Conservation (phyloP, 2,797 vertebrate genomes). For the Rhinichthys osculus region DNA sequence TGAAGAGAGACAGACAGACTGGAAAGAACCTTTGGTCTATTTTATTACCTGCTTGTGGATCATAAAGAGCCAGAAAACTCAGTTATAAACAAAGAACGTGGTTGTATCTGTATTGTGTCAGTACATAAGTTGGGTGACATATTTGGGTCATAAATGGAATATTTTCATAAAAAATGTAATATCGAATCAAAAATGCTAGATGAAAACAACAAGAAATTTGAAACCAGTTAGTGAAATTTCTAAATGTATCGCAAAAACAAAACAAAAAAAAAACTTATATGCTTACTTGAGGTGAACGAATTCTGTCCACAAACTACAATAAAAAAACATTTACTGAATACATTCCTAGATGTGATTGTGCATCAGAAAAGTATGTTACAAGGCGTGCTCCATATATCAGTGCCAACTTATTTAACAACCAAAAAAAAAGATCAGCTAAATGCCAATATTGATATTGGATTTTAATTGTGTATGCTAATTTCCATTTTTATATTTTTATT, state of each 20-base stretch:
- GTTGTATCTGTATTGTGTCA: not conserved
- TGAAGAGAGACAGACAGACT: not conserved
- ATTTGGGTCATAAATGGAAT: not conserved
- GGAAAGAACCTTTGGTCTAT: conserved; percentile 7
- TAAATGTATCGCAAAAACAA: not conserved
- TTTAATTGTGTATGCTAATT: not conserved
- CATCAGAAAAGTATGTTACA: not conserved
- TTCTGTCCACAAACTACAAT: not conserved
- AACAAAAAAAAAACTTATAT: not conserved
- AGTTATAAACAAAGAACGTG: not conserved
- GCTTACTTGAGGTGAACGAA: not conserved
- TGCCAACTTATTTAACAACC: not conserved
- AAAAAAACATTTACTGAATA: not conserved
- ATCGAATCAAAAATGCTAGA: not conserved
- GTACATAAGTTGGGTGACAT: not conserved
- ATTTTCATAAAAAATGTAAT: not conserved
- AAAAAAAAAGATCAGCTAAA: not conserved
- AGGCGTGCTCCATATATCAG: not conserved
- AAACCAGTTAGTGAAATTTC: too few relatives aligned
- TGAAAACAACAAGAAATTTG: not conserved
- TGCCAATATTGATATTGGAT: not conserved
- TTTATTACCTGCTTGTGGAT: not conserved
- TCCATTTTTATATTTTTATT: not conserved
- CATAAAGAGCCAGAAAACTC: conserved; percentile 3
- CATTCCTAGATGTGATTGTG: not conserved